A percentile compares a stretch with the other conserved stretches of the same genome.
These are phyloP conservation scores for Volucella inanis DNA, from an alignment of 2,888 invertebrate genomes.

Conservation along the genomic window DNA sequence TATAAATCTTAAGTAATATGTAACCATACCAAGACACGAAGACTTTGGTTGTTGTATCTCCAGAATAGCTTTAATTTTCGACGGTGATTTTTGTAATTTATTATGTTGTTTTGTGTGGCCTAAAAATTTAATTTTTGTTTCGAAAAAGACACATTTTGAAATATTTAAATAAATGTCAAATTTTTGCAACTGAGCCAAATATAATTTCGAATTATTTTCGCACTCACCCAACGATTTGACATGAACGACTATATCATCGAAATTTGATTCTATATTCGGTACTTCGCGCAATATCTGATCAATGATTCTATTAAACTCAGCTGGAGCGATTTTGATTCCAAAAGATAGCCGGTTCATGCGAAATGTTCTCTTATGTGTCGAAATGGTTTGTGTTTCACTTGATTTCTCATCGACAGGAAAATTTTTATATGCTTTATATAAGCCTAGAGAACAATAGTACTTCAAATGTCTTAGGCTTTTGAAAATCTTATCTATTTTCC, in stretches of 20 bases:
- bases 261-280: slow-evolving; percentile 54
- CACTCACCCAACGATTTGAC: slow-evolving; percentile 53
- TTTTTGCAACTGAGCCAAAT: slow-evolving; percentile 54
- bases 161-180: slow-evolving; percentile 58
- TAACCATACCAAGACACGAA: slow-evolving; percentile 57
- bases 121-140: slow-evolving; percentile 55
- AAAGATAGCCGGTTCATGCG: slow-evolving; percentile 43
- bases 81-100: no score
- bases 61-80: slow-evolving; percentile 50
- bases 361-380: no score
- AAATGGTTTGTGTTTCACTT: slow-evolving; percentile 43
- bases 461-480: slow-evolving; percentile 74
- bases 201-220: slow-evolving; percentile 28
- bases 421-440: slow-evolving; percentile 77
- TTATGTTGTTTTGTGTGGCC: no score
- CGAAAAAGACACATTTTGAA: slow-evolving; percentile 54
- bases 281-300: slow-evolving; percentile 65
- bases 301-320: slow-evolving; percentile 67
- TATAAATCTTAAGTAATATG: slow-evolving; percentile 61
- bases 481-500: slow-evolving; percentile 74
- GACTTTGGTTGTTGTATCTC: slow-evolving; percentile 48
- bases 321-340: slow-evolving; percentile 56
- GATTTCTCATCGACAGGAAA: slow-evolving; percentile 41
- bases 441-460: slow-evolving; percentile 76
- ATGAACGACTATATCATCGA: slow-evolving; percentile 69